Evolutionary conservation across 2,113 vertebrate genomes (phyloP).

Genomic region (Pan troglodytes): NHGRI_mPanTro3-v2.1_pri NC_086015.1:80856501-80857000

Average conservation of each 20-base stretch:
- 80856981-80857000: no score
- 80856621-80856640: neutral
- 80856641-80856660: neutral
- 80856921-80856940: neutral
- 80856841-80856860: neutral
- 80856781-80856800: conserved; percentile 23
- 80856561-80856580: neutral
- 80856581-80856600: neutral
- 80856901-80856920: neutral
- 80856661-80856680: conserved; percentile 14
- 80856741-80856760: conserved; percentile 30
- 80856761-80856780: neutral
- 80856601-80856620: conserved; percentile 22
- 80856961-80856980: no score
- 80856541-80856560: conserved; percentile 31
- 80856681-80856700: conserved; percentile 19
- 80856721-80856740: neutral
- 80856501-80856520: neutral
- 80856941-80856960: no score
- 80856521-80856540: neutral
- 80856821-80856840: conserved; percentile 27
- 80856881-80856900: neutral
- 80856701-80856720: neutral
- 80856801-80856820: neutral
- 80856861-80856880: neutral